Percentiles rank a stretch among this genome's conserved stretches.
Conservation (phyloP, 2,797 vertebrate species). For the Scolopax bukidnonensis region DNA sequence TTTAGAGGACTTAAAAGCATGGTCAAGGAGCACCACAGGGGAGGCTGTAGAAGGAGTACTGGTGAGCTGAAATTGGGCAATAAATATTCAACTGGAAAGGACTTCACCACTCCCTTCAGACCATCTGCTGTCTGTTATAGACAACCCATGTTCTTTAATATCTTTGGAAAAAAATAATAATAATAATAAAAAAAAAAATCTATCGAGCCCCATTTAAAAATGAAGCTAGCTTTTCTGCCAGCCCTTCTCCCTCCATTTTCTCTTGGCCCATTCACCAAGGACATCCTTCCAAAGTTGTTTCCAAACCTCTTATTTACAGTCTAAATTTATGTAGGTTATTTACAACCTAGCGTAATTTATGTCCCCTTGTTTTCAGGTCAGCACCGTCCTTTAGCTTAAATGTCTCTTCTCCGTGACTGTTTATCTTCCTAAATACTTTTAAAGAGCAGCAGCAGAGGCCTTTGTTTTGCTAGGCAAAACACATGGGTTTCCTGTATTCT, state of each 20-base stretch:
- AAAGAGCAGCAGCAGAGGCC: neutral
- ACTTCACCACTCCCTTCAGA: neutral
- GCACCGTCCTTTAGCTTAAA: slow-evolving; percentile 2
- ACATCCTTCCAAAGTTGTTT: neutral
- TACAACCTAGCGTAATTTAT: neutral
- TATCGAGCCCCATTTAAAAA: neutral
- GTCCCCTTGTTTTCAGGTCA: neutral
- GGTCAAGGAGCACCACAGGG: neutral
- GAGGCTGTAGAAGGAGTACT: neutral
- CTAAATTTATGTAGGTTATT: neutral
- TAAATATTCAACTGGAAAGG: neutral
- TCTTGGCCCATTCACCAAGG: neutral
- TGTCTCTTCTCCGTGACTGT: neutral
- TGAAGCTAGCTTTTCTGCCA: neutral
- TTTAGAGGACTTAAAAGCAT: neutral
- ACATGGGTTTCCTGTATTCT: neutral
- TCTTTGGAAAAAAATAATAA: neutral
- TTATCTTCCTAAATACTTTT: neutral
- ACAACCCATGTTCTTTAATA: neutral
- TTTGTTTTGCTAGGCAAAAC: neutral
- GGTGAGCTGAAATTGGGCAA: neutral
- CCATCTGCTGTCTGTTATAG: neutral
- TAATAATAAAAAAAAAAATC: neutral
- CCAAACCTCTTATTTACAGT: slow-evolving; percentile 4
- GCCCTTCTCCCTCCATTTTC: neutral